phyloP scores from a whole-genome alignment of 2,797 vertebrate genomes.

The Propithecus deckenii region DNA sequence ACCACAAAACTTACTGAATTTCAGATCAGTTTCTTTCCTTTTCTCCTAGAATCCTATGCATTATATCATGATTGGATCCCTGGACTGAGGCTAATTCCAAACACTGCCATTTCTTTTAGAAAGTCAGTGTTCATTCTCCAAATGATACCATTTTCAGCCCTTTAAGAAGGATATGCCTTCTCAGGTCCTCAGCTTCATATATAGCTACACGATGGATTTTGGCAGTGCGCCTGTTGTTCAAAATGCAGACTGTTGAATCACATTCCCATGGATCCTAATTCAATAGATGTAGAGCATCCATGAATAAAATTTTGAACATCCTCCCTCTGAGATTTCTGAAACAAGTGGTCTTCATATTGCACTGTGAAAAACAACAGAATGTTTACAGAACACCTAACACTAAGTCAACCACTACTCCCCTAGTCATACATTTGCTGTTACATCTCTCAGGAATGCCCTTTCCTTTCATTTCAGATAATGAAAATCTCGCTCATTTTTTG shows the following conservation, averaged over 20 bases:
- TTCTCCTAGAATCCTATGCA: conserved; percentile 13
- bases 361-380: background rate
- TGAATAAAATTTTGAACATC: background rate
- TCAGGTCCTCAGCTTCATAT: background rate
- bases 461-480: background rate
- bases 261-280: background rate
- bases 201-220: background rate
- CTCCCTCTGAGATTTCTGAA: background rate
- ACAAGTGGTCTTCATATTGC: background rate
- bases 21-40: background rate
- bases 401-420: background rate
- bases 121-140: background rate
- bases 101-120: background rate
- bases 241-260: background rate
- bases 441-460: background rate
- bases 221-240: background rate
- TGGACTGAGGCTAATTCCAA: background rate
- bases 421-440: background rate
- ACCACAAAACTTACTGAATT: background rate
- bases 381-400: background rate
- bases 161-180: background rate
- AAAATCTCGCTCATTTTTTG: background rate
- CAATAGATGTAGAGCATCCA: background rate
- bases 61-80: background rate
- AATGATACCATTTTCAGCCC: background rate